phyloP scores from a whole-genome alignment of 64 coral and sea anemone genomes.

The Montipora efflorescens region DNA sequence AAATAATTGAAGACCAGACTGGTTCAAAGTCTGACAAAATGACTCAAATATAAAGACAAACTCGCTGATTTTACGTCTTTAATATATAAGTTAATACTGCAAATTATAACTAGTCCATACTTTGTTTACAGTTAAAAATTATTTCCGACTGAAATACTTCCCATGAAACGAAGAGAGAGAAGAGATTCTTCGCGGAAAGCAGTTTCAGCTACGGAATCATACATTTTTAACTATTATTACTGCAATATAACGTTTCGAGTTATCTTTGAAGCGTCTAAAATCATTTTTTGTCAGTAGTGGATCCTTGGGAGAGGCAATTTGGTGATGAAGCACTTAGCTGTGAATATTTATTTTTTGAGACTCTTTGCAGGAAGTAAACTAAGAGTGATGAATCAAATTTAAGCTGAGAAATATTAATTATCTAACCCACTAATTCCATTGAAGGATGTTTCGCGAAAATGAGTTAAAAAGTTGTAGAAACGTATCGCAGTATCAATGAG shows the following conservation, averaged over 20 bases:
- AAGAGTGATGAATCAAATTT: background rate
- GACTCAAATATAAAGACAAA: background rate
- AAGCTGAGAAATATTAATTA: too few species aligned
- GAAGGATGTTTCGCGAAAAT: too few species aligned
- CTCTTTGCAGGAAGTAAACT: background rate
- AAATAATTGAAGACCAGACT: background rate
- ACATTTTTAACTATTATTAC: too few species aligned
- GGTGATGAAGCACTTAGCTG: too few species aligned
- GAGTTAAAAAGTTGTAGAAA: too few species aligned
- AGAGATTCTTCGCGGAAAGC: background rate
- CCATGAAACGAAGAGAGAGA: background rate
- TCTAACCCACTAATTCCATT: too few species aligned
- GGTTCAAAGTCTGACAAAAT: background rate
- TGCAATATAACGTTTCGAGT: background rate
- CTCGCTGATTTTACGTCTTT: background rate
- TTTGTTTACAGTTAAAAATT: conserved; percentile 13
- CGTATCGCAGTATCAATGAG: too few species aligned
- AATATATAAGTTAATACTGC: conserved; percentile 4
- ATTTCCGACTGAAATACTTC: background rate
- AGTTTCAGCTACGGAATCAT: background rate
- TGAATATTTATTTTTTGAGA: too few species aligned
- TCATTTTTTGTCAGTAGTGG: too few species aligned
- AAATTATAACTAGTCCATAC: conserved; percentile 10
- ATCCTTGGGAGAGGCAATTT: too few species aligned
- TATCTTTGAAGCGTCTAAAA: background rate